These are phyloP conservation scores for Drosophila albomicans DNA, from an alignment of 1,140 invertebrate genomes.

Conservation along the genomic window DNA sequence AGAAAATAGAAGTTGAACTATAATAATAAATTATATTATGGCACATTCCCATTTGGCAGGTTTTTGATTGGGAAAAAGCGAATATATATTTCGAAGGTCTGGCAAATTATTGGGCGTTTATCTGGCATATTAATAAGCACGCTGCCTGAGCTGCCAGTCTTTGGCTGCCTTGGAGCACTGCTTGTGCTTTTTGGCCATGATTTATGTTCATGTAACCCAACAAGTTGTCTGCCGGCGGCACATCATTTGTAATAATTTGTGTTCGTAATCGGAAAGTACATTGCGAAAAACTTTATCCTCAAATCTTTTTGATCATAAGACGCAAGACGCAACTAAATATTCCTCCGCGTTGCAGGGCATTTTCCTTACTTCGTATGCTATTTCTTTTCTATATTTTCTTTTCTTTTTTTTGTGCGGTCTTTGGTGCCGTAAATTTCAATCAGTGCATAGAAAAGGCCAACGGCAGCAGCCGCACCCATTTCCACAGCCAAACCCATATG, in stretches of 20 bases:
- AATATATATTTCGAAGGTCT: slow-evolving; percentile 30
- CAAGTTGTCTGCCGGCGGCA: slow-evolving; percentile 55
- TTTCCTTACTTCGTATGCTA: background rate
- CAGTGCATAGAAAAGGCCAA: slow-evolving; percentile 33
- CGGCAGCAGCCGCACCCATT: slow-evolving; percentile 10
- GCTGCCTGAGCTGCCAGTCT: background rate
- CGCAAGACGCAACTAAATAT: slow-evolving; percentile 13
- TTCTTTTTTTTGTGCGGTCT: background rate
- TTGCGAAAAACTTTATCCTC: slow-evolving; percentile 55
- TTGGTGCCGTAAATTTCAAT: slow-evolving; percentile 71
- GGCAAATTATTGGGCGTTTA: slow-evolving; percentile 72
- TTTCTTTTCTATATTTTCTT: background rate
- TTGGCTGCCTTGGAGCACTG: background rate
- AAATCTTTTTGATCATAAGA: slow-evolving; percentile 25
- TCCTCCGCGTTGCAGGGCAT: slow-evolving; percentile 13
- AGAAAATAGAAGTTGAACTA: background rate
- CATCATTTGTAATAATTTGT: slow-evolving; percentile 81
- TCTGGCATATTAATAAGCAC: slow-evolving; percentile 66
- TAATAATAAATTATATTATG: slow-evolving; percentile 18
- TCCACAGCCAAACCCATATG: slow-evolving; percentile 7
- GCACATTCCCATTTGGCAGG: slow-evolving; percentile 32
- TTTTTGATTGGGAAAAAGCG: slow-evolving; percentile 9
- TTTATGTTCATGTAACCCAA: slow-evolving; percentile 61
- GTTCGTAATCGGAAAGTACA: slow-evolving; percentile 61
- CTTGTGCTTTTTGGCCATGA: slow-evolving; percentile 46